Evolutionary conservation across 1,140 invertebrate genomes (phyloP), one percentile per base, ranked within the genome.

Genomic region (Drosophila nasuta): DNA sequence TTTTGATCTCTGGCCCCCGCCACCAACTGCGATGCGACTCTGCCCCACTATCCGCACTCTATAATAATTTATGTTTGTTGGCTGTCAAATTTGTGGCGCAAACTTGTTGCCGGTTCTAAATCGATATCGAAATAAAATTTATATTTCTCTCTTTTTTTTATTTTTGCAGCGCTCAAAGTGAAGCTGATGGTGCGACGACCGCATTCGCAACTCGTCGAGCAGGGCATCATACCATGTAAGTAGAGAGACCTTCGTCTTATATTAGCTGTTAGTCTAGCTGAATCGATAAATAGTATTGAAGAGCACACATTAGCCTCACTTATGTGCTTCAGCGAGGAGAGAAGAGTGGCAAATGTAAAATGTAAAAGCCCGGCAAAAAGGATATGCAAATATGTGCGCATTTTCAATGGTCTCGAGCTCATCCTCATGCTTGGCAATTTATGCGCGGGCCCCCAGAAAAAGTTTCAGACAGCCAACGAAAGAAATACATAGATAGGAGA

Each of bases 211-310:
- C 95, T 99, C 71, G 97, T 99, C 77, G 98, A 97, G 77, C 98
- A 99, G 95, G 98, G 98, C 93, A 99, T 99, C 91, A 97, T 99
- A 95, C 98, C 98, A 93, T 96, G 98, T 99, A 96, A 98, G 98
- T 98, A 82, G 66, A 62, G 0, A n/a, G 17, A 3, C 8, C 43
- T 45, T 6, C 33, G 13, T 48, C 56, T 41, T 10, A 67, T 60
- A 67, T 74, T 60, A 17, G 41, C 48, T 28, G 20, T 66, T 71
- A 51, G 69, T 38, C 74, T 71, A 71, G 74, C 63, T 63, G 65
- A 70, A 82, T 82, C 81, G 77, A 82, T 85, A 82, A 82, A 87
- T 74, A 69, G 56, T 69, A 74, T 68, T 62, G 56, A 62, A 74
- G 41, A 41, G 51, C 41, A 73, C 76, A 75, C 79, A 86, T 87